phyloP scores from a whole-genome alignment of 2,113 vertebrate species.

The Heliornis fulica region DNA sequence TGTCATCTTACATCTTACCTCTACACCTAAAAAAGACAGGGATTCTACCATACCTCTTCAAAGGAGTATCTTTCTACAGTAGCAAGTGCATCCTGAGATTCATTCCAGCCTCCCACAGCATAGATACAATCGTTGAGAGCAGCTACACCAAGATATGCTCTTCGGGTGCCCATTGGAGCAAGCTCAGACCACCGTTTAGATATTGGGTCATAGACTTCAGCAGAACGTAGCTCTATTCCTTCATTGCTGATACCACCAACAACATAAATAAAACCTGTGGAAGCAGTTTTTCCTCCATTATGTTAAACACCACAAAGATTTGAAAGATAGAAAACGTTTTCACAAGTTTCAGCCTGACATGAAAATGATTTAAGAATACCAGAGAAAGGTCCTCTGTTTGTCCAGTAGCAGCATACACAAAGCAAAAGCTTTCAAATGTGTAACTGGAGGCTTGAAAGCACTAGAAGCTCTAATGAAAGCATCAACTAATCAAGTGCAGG shows the following conservation, averaged over 20 bases:
- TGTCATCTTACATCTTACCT: too few species aligned
- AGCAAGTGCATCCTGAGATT: constrained; percentile 87
- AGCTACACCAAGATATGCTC: constrained; percentile 92
- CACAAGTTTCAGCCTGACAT: neutral
- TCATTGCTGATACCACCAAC: constrained; percentile 92
- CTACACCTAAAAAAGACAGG: too few species aligned
- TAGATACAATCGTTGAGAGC: constrained; percentile 92
- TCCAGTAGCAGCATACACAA: neutral
- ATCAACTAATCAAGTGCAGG: neutral
- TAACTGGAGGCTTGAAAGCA: neutral
- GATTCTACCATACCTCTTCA: constrained; percentile 82
- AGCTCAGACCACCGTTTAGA: constrained; percentile 89
- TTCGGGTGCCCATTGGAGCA: constrained; percentile 86
- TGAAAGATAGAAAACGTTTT: neutral
- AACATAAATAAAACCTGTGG: constrained; percentile 91
- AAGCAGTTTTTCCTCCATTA: constrained; percentile 6
- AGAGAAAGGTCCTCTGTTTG: neutral
- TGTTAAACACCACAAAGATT: neutral
- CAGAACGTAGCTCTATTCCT: constrained; percentile 89
- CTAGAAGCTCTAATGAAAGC: neutral
- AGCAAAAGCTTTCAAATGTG: neutral
- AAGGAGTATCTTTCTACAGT: constrained; percentile 95
- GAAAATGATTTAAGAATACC: neutral
- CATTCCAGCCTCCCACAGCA: constrained; percentile 94
- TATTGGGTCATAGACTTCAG: constrained; percentile 91